A percentile compares a stretch with the other conserved stretches of the same genome.
Conservation (phyloP, 1,140 invertebrate species). For the Phymastichus coffea region DNA sequence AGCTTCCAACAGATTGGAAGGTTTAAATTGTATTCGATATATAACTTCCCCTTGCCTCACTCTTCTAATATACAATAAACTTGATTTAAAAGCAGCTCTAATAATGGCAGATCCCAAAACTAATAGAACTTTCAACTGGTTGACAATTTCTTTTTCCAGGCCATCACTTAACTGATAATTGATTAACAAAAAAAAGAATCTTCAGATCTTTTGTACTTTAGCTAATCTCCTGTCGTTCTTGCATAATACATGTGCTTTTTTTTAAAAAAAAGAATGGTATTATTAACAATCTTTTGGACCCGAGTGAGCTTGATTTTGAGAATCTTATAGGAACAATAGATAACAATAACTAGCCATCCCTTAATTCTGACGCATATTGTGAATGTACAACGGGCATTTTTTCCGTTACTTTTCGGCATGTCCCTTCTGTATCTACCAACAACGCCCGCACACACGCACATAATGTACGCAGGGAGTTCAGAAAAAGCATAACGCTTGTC, state of each 20-base stretch:
- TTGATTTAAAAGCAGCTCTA: not conserved
- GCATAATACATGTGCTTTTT: not conserved
- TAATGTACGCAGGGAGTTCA: slow-evolving; percentile 51
- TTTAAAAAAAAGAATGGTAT: too few relatives aligned
- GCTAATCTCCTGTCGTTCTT: not conserved
- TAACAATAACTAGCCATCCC: slow-evolving; percentile 4
- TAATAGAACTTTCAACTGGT: slow-evolving; percentile 4
- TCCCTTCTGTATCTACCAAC: too few relatives aligned
- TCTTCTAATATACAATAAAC: not conserved
- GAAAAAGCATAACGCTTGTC: too few relatives aligned
- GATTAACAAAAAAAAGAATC: not conserved
- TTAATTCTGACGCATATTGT: not conserved
- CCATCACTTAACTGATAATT: slow-evolving; percentile 1
- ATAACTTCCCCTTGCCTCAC: not conserved
- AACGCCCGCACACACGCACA: too few relatives aligned
- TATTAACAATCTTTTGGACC: not conserved
- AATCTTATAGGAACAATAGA: slow-evolving; percentile 2
- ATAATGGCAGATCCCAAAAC: too few relatives aligned
- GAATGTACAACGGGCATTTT: slow-evolving; percentile 19
- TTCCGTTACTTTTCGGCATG: slow-evolving; percentile 2
- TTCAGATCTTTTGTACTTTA: not conserved
- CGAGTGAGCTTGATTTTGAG: not conserved
- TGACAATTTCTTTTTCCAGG: slow-evolving; percentile 24
- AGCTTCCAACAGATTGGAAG: not conserved
- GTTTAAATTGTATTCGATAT: too few relatives aligned